These are phyloP conservation scores for Ridgeia piscesae DNA, from an alignment of 1,140 invertebrate genomes.

Conservation along the genomic window DNA sequence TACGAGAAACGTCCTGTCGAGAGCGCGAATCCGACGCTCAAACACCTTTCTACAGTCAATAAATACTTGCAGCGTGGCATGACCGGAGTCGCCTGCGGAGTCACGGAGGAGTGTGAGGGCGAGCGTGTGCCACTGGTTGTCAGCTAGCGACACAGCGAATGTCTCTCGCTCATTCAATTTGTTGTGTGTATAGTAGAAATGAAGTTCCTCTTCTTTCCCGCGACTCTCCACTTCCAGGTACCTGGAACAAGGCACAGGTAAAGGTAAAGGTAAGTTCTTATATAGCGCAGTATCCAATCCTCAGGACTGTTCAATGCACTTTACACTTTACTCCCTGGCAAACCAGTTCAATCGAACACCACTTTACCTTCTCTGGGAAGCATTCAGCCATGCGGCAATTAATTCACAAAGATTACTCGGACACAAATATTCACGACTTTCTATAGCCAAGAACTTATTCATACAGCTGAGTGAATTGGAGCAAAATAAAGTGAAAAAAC, in stretches of 20 bases:
- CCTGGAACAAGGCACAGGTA: conserved; percentile 59
- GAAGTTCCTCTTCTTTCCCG: conserved; percentile 77
- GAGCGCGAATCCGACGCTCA: conserved; percentile 69
- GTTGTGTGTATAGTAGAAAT: conserved; percentile 58
- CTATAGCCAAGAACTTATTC: no score
- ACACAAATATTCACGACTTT: no score
- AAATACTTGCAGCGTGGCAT: conserved; percentile 72
- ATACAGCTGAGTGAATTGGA: no score
- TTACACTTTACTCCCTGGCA: no score
- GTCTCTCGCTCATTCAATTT: conserved; percentile 63
- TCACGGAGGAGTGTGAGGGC: conserved; percentile 68
- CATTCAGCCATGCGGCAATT: no score
- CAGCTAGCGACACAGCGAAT: conserved; percentile 81
- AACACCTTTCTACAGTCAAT: conserved; percentile 85
- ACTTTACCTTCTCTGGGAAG: no score
- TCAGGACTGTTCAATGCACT: no score
- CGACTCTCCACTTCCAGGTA: conserved; percentile 89
- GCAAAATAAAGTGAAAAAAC: no score
- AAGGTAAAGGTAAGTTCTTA: no score
- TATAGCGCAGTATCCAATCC: no score
- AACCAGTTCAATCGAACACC: no score
- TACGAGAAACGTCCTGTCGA: conserved; percentile 70
- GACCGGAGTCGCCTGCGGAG: conserved; percentile 41
- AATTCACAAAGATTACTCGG: no score
- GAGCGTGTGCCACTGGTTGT: conserved; percentile 82